Conservation (phyloP, 2,888 invertebrate species). For the Pyralis farinalis region DNA sequence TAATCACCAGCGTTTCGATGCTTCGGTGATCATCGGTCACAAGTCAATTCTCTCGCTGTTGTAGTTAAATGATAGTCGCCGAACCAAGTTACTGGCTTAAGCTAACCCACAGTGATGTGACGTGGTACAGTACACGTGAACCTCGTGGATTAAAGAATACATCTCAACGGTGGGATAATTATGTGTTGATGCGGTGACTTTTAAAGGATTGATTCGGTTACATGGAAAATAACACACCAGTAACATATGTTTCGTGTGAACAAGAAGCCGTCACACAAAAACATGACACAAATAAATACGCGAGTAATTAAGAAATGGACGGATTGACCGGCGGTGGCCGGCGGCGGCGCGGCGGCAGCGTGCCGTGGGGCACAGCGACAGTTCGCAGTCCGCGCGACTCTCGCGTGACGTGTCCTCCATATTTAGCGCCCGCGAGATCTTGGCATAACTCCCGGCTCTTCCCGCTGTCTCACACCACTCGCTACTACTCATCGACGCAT, state of each 20-base stretch:
- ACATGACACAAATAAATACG: slow-evolving; percentile 32
- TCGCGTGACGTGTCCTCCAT: slow-evolving; percentile 58
- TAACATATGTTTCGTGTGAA: slow-evolving; percentile 6
- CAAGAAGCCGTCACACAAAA: slow-evolving; percentile 22
- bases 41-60: too few relatives aligned
- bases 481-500: slow-evolving; percentile 9
- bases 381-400: slow-evolving; percentile 18
- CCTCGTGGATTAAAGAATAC: too few relatives aligned
- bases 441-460: slow-evolving; percentile 59
- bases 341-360: slow-evolving; percentile 1
- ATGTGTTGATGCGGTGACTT: too few relatives aligned
- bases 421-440: slow-evolving; percentile 65
- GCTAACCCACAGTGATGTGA: too few relatives aligned
- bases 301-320: slow-evolving; percentile 36
- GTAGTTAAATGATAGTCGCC: too few relatives aligned
- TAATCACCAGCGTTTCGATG: too few relatives aligned
- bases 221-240: slow-evolving; percentile 3
- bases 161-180: too few relatives aligned
- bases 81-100: too few relatives aligned
- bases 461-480: slow-evolving; percentile 44
- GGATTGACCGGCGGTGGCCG: slow-evolving; percentile 3
- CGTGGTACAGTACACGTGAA: too few relatives aligned
- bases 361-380: slow-evolving; percentile 28
- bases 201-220: too few relatives aligned
- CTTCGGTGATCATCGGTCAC: too few relatives aligned